Base-by-base conservation (phyloP, 1,140 invertebrate species). In the Pachyrhynchus sulphureomaculatus region DNA sequence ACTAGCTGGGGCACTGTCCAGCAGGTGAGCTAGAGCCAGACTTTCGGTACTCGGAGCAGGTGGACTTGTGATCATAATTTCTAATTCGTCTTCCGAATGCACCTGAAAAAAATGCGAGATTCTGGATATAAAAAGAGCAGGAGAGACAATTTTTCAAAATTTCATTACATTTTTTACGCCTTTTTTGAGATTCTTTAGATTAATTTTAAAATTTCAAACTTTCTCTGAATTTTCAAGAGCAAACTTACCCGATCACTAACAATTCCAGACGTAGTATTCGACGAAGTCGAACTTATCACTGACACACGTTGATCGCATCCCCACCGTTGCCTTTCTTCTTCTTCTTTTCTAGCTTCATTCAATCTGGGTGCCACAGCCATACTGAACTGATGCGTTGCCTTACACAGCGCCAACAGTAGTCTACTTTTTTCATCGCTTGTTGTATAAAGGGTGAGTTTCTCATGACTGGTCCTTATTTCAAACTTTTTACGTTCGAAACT, bases 401-500 rank as follows among this genome's bases (percentile, higher is more conserved):
- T 87, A 78, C 93, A 97, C 15, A 97, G 81, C 12, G 88, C 85
- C 57, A 97, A 82, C 60, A 97, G 79, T 68, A 95, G 87, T 79
- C 95, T 90, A 72, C 93, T 93, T 75, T 95, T 94, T 69, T 93
- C 92, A 78, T 97, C 94, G 72, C 87, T 92, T 15, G 86, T 87
- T 12, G 93, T 92, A 75, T 93, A 96, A 52, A 96, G 86, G 0
- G 91, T 91, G 62, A 95, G 86, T 73, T 95, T 93, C 64, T 89
- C 88, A 69, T 92, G 91, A 23, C 89, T 86, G 2, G 91, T 91
- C 39, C 92, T 84, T 66, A 98, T 95, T 81, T 97, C 93, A 79
- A 97, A 97, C 77, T 96, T 97, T 78, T 96, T 96, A 72, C 93
- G 88, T 86, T 96, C 94, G 78, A 96, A 96, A 74, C 91, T 92